These are phyloP conservation scores for Cochlearius cochlearius DNA, from an alignment of 2,113 vertebrate species.

Conservation along the genomic window DNA sequence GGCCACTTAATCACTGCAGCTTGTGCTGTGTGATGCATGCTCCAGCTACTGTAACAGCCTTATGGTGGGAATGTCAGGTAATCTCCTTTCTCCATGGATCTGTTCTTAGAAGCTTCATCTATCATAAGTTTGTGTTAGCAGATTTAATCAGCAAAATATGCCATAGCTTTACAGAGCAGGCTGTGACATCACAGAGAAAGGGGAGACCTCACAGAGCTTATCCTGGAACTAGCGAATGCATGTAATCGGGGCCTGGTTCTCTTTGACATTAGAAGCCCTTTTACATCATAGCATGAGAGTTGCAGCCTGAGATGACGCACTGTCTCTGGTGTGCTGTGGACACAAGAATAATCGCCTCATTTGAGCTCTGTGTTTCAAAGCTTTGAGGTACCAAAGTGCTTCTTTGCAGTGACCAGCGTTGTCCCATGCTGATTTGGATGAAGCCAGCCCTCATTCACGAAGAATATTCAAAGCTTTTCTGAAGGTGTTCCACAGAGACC, in stretches of 20 bases:
- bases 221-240: background rate
- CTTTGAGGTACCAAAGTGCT: background rate
- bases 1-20: background rate
- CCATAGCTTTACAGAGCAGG: background rate
- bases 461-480: background rate
- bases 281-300: fast-evolving
- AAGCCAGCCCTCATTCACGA: background rate
- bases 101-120: background rate
- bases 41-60: background rate
- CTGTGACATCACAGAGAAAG: background rate
- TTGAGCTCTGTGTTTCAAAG: background rate
- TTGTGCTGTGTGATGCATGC: fast-evolving
- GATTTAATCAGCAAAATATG: background rate
- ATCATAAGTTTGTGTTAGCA: background rate
- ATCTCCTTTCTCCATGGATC: background rate
- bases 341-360: background rate
- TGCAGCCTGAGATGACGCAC: background rate
- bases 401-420: background rate
- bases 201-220: background rate
- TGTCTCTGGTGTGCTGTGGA: background rate
- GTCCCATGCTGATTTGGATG: background rate
- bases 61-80: background rate
- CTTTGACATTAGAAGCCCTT: background rate
- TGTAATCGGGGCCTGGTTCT: background rate
- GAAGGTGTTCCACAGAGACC: background rate